Base-by-base conservation (phyloP, 2,797 vertebrate species). In the Micromesistius poutassou region DNA sequence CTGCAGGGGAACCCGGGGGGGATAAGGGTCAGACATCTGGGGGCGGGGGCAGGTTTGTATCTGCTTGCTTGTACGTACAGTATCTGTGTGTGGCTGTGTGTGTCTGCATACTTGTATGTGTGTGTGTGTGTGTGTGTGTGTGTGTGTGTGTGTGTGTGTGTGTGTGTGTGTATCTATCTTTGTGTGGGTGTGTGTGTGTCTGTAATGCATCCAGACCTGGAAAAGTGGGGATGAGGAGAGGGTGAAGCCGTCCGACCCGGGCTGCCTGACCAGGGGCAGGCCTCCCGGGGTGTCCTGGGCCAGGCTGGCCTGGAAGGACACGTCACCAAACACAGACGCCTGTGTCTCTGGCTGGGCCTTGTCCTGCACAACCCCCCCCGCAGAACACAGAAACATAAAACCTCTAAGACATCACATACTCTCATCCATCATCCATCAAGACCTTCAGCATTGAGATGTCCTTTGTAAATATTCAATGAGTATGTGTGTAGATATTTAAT, bases 341-440 rank as follows among this genome's bases (percentile, higher is more conserved):
- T 94, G 94, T 28, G 94, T 95, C 83, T 96, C 95, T 30, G 95
- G 94, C 84, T 96, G 93, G 84, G 94, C 93, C 89, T 96, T 96
- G 87, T 95, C 95, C 95, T 96, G 80, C 42, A 84, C 70, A 78
- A 68, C 3, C 40, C 28, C 28, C 46, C 28, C 28, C 46, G 14
- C 46, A 55, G n/a, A 16, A 62, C 62, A 68, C 62, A 28, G n/a
- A 68, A 62, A 62, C 55, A 62, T 25, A 28, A 68, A 25, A 68
- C 62, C 62, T 28, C 25, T 68, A 28, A 68, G 62, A 68, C 62
- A 68, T 68, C 25, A 28, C 25, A 28, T 28, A 28, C 62, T 62
- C 4, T n/a, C 8, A 62, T 62, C 55, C 6, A n/a, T 25, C 55
- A 25, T 25, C 22, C 55, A 62, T 62, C 1, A 62, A 62, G 55